phyloP scores from a whole-genome alignment of 1,140 invertebrate genomes.

The Agraylea sexmaculata region DNA sequence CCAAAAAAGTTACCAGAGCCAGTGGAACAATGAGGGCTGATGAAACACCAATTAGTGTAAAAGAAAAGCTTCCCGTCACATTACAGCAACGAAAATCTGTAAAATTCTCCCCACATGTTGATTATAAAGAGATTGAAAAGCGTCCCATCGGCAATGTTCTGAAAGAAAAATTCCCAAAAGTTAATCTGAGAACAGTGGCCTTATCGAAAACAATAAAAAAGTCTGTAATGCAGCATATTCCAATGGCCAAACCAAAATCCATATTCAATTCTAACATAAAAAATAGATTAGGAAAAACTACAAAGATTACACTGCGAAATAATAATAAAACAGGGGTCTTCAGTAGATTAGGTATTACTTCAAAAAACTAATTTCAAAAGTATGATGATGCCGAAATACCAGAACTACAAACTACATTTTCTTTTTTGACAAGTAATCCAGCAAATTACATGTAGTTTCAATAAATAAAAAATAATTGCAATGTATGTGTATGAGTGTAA shows the following conservation, averaged over 20 bases:
- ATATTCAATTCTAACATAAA: slow-evolving; percentile 16
- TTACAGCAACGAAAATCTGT: slow-evolving; percentile 30
- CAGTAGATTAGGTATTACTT: slow-evolving; percentile 14
- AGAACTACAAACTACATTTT: too few species aligned
- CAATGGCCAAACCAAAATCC: slow-evolving; percentile 6
- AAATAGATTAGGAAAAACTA: slow-evolving; percentile 14
- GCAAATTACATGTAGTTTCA: too few species aligned
- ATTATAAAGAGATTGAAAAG: slow-evolving; percentile 37
- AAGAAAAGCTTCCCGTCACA: slow-evolving; percentile 29
- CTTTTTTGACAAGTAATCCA: too few species aligned
- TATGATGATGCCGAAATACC: too few species aligned
- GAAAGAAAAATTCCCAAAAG: background rate
- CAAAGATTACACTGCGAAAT: slow-evolving; percentile 3
- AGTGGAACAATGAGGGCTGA: slow-evolving; percentile 35
- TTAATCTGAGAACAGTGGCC: slow-evolving; percentile 8
- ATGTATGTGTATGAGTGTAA: too few species aligned
- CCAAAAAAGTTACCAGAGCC: slow-evolving; percentile 27
- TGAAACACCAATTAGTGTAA: slow-evolving; percentile 30
- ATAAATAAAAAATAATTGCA: too few species aligned
- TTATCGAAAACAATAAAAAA: slow-evolving; percentile 9
- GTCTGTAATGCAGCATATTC: slow-evolving; percentile 7
- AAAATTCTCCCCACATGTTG: slow-evolving; percentile 34
- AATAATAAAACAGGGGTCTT: slow-evolving; percentile 14
- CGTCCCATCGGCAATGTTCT: background rate
- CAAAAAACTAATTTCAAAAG: slow-evolving; percentile 2